Percentiles rank a stretch among this genome's conserved stretches.
These are phyloP conservation scores for Falco biarmicus DNA, from an alignment of 2,797 vertebrate genomes.

Conservation along the genomic window DNA sequence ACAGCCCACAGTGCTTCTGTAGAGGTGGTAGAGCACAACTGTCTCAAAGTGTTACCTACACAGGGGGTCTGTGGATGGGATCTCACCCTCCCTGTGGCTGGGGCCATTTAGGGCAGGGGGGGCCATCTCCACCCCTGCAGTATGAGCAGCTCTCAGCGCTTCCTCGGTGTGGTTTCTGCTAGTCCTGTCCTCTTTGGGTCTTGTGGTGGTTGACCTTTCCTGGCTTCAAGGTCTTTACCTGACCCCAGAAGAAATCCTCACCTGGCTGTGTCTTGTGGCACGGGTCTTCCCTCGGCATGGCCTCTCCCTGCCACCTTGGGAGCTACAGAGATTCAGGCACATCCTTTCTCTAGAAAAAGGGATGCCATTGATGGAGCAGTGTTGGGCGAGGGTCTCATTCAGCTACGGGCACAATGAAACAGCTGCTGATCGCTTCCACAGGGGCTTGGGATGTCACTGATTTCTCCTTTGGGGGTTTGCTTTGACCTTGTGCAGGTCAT, in stretches of 20 bases:
- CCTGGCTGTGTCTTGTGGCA: not conserved
- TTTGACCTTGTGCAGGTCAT: not conserved
- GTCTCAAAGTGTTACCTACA: not conserved
- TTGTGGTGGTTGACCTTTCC: not conserved
- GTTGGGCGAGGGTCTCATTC: not conserved
- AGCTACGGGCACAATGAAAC: not conserved
- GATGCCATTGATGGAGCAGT: not conserved
- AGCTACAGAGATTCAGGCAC: not conserved
- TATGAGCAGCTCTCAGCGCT: not conserved
- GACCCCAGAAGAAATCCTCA: not conserved
- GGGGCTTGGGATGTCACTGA: not conserved
- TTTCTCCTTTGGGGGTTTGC: not conserved
- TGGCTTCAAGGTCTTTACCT: not conserved
- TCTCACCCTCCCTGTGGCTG: not conserved
- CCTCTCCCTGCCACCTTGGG: not conserved
- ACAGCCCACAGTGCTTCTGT: not conserved
- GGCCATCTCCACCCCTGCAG: not conserved
- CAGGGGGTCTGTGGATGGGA: not conserved
- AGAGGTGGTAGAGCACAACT: not conserved
- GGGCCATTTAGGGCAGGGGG: not conserved
- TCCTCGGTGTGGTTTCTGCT: not conserved
- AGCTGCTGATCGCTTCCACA: not conserved
- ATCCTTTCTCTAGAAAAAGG: not conserved
- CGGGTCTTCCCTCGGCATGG: fast-evolving
- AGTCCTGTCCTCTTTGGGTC: not conserved